Evolutionary conservation across 2,888 invertebrate species (phyloP).

Genomic region (Nephrotoma appendiculata): DNA sequence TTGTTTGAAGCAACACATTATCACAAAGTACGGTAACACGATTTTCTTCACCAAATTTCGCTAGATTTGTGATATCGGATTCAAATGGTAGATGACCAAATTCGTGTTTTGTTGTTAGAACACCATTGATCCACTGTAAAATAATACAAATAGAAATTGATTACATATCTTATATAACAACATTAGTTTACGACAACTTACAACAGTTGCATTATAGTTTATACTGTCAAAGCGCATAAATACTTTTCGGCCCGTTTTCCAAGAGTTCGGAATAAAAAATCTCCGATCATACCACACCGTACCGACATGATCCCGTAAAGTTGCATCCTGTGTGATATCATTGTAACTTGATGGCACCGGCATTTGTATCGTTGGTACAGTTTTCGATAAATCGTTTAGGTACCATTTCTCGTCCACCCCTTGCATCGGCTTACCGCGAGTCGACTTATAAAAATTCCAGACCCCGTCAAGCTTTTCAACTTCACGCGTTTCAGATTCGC

Average conservation of each 20-base stretch:
- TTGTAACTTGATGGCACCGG: slow-evolving; percentile 95
- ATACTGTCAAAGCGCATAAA: slow-evolving; percentile 87
- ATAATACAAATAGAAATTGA: slow-evolving; percentile 1
- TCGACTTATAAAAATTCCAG: slow-evolving; percentile 78
- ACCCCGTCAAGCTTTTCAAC: slow-evolving; percentile 68
- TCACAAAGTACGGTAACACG: slow-evolving; percentile 84
- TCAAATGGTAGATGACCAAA: slow-evolving; percentile 96
- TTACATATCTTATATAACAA: neutral
- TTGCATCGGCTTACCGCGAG: slow-evolving; percentile 49
- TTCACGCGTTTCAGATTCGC: slow-evolving; percentile 68
- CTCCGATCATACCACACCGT: slow-evolving; percentile 92
- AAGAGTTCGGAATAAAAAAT: slow-evolving; percentile 68
- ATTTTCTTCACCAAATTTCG: slow-evolving; percentile 57
- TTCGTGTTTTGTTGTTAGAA: slow-evolving; percentile 64
- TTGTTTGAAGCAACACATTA: slow-evolving; percentile 74
- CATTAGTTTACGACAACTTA: slow-evolving; percentile 32
- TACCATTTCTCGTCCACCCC: slow-evolving; percentile 72
- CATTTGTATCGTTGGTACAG: slow-evolving; percentile 64
- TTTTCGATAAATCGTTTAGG: slow-evolving; percentile 50
- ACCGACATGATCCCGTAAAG: slow-evolving; percentile 81
- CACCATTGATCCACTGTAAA: slow-evolving; percentile 79
- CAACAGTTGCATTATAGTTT: slow-evolving; percentile 82
- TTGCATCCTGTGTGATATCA: slow-evolving; percentile 71
- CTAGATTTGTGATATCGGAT: slow-evolving; percentile 55
- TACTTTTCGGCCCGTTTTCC: slow-evolving; percentile 50